Percentiles rank a stretch among this genome's conserved stretches.
Evolutionary conservation across 2,888 invertebrate genomes (phyloP).

Genomic region (Drepanosiphum platanoidis): DNA sequence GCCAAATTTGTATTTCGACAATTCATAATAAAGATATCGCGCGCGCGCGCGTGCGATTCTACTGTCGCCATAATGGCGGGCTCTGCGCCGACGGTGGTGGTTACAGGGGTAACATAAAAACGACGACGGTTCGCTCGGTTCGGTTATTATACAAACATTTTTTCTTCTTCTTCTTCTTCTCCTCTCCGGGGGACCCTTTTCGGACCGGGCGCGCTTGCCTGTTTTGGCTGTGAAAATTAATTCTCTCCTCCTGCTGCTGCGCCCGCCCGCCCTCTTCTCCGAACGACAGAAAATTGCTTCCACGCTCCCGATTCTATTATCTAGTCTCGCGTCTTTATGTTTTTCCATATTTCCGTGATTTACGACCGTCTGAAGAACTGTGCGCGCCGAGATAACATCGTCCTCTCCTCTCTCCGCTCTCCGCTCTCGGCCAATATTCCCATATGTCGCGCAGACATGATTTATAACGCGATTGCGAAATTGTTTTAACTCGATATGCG

Average conservation of each 20-base stretch:
- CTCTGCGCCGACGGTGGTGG: too few relatives aligned
- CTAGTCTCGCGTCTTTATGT: constrained; percentile 40
- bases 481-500: constrained; percentile 58
- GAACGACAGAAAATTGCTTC: neutral
- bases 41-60: too few relatives aligned
- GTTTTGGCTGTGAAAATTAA: constrained; percentile 51
- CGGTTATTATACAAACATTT: constrained; percentile 27
- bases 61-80: constrained; percentile 39
- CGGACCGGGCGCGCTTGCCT: neutral
- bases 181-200: neutral
- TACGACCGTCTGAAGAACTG: constrained; percentile 42
- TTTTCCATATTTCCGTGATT: constrained; percentile 57
- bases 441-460: constrained; percentile 43
- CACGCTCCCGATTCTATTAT: constrained; percentile 41
- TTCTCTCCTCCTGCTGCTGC: neutral
- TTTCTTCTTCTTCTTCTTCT: neutral
- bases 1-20: neutral
- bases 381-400: constrained; percentile 43
- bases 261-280: neutral
- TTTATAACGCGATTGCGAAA: constrained; percentile 52
- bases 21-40: neutral
- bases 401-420: neutral
- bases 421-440: constrained; percentile 39
- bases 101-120: constrained; percentile 38
- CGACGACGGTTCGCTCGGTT: constrained; percentile 17